A percentile compares a stretch with the other conserved stretches of the same genome.
phyloP scores from a whole-genome alignment of 2,797 vertebrate species.

The Enteromius radiatus region DNA sequence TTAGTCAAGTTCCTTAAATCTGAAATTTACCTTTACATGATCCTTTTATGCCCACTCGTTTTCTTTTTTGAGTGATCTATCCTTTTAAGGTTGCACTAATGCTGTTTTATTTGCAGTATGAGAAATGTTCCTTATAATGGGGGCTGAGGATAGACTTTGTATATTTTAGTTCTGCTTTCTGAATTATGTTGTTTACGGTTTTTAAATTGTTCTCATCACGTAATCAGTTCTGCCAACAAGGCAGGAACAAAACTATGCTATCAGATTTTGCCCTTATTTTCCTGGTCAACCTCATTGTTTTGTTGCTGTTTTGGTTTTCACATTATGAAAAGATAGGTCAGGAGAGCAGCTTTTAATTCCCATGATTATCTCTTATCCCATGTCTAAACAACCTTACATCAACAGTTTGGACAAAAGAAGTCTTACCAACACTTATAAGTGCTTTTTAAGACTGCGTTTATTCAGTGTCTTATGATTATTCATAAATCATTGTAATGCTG shows the following conservation, averaged over 20 bases:
- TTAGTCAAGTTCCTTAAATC: neutral
- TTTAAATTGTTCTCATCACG: neutral
- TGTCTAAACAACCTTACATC: neutral
- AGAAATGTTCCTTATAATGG: neutral
- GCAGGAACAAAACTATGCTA: neutral
- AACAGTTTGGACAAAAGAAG: neutral
- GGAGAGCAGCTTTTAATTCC: neutral
- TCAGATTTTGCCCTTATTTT: slow-evolving; percentile 37
- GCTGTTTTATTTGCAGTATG: neutral
- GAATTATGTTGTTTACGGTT: neutral
- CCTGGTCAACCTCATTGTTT: slow-evolving; percentile 4
- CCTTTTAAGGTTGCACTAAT: neutral
- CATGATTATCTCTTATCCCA: slow-evolving; percentile 5
- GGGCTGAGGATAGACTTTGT: neutral
- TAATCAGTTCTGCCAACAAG: neutral
- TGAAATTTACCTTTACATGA: neutral
- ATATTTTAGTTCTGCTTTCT: neutral
- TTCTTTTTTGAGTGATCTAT: neutral
- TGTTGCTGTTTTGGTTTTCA: slow-evolving; percentile 25
- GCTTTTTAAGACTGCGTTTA: neutral
- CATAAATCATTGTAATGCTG: neutral
- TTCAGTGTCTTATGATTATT: neutral
- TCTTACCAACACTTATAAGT: neutral
- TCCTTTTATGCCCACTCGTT: neutral
- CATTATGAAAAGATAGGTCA: slow-evolving; percentile 8